Conservation (phyloP, 2,113 vertebrate genomes). For the Atractosteus spatula region DNA sequence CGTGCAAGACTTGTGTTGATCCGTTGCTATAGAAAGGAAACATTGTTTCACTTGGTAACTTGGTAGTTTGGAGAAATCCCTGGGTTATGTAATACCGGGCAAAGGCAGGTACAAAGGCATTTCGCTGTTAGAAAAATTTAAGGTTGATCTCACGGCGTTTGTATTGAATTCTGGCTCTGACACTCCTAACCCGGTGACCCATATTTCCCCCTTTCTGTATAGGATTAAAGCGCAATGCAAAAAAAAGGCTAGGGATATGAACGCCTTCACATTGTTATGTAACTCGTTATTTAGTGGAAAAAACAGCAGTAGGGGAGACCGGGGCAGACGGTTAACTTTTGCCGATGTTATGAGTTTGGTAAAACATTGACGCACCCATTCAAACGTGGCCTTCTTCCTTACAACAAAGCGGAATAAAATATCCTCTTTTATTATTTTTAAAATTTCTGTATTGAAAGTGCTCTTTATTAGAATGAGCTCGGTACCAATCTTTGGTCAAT, state of each 20-base stretch:
- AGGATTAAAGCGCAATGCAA: slow-evolving; percentile 62
- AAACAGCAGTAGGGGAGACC: slow-evolving; percentile 45
- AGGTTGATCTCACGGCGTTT: slow-evolving; percentile 45
- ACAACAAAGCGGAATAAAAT: too few species aligned
- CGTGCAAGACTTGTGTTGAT: slow-evolving; percentile 3
- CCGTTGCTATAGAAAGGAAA: slow-evolving; percentile 11
- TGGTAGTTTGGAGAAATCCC: slow-evolving; percentile 46
- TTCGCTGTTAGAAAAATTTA: slow-evolving; percentile 22
- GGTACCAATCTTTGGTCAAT: too few species aligned
- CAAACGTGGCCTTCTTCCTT: neutral
- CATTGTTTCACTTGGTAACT: slow-evolving; percentile 49
- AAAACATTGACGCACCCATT: neutral
- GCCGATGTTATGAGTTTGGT: neutral
- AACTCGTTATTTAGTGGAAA: slow-evolving; percentile 59
- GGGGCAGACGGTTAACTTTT: slow-evolving; percentile 33
- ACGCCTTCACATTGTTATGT: slow-evolving; percentile 63
- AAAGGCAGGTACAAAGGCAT: slow-evolving; percentile 52
- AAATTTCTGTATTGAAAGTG: too few species aligned
- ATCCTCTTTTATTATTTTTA: too few species aligned
- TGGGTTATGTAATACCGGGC: slow-evolving; percentile 64
- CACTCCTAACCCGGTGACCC: slow-evolving; percentile 74
- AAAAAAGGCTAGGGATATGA: slow-evolving; percentile 53
- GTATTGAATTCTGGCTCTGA: slow-evolving; percentile 55
- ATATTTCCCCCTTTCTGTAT: slow-evolving; percentile 63
- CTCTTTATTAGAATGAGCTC: too few species aligned